Base-by-base conservation (phyloP, 2,797 vertebrate species). In the Parauchenoglanis ngamensis region DNA sequence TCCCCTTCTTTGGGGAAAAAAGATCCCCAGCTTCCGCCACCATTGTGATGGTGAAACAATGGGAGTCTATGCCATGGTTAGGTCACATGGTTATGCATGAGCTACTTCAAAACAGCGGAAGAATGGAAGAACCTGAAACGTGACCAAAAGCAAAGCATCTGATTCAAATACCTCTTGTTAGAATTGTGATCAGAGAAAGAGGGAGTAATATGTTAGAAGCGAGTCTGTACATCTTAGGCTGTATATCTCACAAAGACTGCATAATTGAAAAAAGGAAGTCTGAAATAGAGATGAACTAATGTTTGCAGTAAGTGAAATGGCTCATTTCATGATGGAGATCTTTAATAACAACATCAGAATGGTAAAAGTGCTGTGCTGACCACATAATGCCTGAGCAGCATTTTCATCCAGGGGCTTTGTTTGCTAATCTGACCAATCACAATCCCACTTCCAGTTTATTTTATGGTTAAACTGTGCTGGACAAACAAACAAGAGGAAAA, bases 361-460 rank as follows among this genome's bases (percentile, higher is more conserved):
- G 21, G 84, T 88, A 91, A 86, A 91, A 90, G 85, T 72, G 83
- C 10, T n/a, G 19, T 80, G 86, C 90, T 92, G 93, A 93, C 94
- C 92, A 89, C 91, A 89, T 90, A 89, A 59, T 90, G 93, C 92
- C 83, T 61, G 85, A 81, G 89, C 92, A 93, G 94, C 92, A 90
- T 87, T 82, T 94, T 92, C 90, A 88, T 73, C 40, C 89, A 87
- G 10, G 75, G 92, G 90, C 93, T 94, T 94, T 95, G 94, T 94
- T 94, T 94, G 92, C 91, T 93, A 92, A 94, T 94, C 92, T 93
- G 93, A 91, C 88, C 85, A 44, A 93, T 93, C 90, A 91, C 90
- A 91, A 93, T 93, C 94, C 91, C 93, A 93, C 92, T 89, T 94
- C 92, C 75, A 92, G 88, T 92, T 90, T 91, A 94, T 95, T 92